Percentiles rank a stretch among this genome's conserved stretches.
phyloP scores from a whole-genome alignment of 2,113 vertebrate genomes.

The Sphyrna mokarran region DNA sequence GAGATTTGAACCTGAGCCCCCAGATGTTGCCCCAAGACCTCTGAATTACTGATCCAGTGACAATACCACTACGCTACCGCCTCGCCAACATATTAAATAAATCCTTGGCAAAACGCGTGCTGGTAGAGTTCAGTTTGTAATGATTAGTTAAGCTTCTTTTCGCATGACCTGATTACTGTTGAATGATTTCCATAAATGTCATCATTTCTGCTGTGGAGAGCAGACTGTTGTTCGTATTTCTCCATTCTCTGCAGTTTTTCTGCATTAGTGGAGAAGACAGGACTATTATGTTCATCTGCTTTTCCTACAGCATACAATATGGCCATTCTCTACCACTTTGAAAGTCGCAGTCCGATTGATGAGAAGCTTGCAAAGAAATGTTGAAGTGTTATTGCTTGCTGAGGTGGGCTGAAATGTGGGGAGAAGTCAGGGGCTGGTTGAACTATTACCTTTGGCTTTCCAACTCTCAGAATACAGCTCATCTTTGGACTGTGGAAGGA shows the following conservation, averaged over 20 bases:
- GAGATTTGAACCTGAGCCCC: too few species aligned
- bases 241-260: background rate
- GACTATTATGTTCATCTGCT: background rate
- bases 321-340: background rate
- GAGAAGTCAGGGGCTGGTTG: background rate
- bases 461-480: background rate
- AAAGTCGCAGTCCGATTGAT: background rate
- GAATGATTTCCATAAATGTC: background rate
- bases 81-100: background rate
- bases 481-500: too few species aligned
- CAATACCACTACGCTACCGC: too few species aligned
- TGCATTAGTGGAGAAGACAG: background rate
- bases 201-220: background rate
- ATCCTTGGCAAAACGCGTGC: background rate
- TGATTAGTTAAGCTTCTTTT: background rate
- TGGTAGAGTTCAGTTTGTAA: background rate
- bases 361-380: background rate
- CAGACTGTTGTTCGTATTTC: background rate
- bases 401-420: background rate
- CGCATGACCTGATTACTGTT: background rate
- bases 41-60: too few species aligned
- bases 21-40: too few species aligned
- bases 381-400: background rate
- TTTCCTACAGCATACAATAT: background rate
- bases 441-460: background rate